A percentile compares a stretch with the other conserved stretches of the same genome.
These are phyloP conservation scores for Casuarius casuarius DNA, from an alignment of 2,113 vertebrate species.

Conservation along the genomic window DNA sequence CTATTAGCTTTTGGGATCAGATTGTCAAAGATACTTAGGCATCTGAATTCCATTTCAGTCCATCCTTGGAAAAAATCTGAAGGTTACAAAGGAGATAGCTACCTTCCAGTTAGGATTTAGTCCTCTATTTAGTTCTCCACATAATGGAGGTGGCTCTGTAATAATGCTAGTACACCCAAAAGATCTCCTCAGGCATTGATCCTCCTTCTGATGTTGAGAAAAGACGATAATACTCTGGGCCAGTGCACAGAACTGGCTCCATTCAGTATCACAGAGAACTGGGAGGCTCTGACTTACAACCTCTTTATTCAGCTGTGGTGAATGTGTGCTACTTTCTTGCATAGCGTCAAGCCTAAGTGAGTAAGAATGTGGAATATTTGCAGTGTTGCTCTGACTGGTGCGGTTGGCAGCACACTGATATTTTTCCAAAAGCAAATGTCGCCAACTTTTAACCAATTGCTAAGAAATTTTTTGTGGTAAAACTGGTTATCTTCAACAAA, in stretches of 20 bases:
- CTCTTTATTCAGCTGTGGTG: neutral
- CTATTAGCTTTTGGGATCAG: no score
- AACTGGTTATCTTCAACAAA: neutral
- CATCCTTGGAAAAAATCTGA: neutral
- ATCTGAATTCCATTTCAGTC: neutral
- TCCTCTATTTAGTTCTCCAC: neutral
- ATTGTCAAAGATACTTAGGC: no score
- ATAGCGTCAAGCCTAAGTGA: neutral
- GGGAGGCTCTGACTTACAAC: neutral
- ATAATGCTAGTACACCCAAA: neutral
- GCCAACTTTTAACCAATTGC: neutral
- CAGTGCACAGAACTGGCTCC: neutral
- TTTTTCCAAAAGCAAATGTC: neutral
- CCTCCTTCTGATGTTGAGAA: neutral
- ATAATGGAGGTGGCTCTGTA: neutral
- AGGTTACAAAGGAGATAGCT: neutral
- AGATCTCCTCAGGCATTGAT: accelerated
- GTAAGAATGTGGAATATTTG: neutral
- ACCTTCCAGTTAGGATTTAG: neutral
- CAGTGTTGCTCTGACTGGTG: neutral
- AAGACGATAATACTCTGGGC: neutral
- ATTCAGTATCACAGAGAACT: accelerated
- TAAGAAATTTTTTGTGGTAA: neutral
- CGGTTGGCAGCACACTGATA: neutral
- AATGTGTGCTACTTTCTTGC: neutral